phyloP scores from a whole-genome alignment of 2,113 vertebrate species.

The Sakesphorus luctuosus region DNA sequence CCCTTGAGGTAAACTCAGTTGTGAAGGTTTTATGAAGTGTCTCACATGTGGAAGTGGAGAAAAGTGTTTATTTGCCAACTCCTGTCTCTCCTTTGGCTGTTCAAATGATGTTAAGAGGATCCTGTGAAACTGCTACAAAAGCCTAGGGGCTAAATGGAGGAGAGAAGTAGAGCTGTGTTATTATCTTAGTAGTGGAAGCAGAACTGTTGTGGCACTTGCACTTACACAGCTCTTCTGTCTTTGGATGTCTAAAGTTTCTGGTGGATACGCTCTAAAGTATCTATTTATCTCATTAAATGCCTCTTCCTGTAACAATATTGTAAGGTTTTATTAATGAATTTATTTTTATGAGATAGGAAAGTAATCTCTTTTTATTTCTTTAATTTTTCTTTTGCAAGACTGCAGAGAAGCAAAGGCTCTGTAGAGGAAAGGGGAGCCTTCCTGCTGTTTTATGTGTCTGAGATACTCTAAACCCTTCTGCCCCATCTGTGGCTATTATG shows the following conservation, averaged over 20 bases:
- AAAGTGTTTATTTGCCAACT: conserved; percentile 66
- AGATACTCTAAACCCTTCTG: neutral
- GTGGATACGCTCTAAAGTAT: conserved; percentile 4
- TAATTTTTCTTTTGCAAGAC: neutral
- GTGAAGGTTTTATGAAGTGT: conserved; percentile 69
- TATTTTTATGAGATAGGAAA: neutral
- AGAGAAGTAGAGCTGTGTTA: neutral
- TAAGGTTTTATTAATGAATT: conserved; percentile 22
- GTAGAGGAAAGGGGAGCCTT: neutral
- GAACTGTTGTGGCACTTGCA: neutral
- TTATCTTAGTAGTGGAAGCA: neutral
- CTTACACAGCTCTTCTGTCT: neutral
- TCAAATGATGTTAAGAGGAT: conserved; percentile 49
- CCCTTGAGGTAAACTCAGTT: conserved; percentile 69
- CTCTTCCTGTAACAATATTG: neutral
- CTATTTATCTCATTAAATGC: conserved; percentile 24
- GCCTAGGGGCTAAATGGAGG: conserved; percentile 37
- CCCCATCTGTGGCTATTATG: neutral
- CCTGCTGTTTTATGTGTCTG: neutral
- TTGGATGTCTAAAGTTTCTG: conserved; percentile 2
- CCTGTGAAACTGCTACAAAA: conserved; percentile 41
- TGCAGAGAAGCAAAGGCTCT: neutral
- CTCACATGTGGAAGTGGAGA: conserved; percentile 53
- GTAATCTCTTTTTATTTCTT: neutral
- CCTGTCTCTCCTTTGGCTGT: conserved; percentile 52